These are phyloP conservation scores for Chaitophorus viminalis DNA, from an alignment of 2,888 invertebrate species.

Conservation along the genomic window DNA sequence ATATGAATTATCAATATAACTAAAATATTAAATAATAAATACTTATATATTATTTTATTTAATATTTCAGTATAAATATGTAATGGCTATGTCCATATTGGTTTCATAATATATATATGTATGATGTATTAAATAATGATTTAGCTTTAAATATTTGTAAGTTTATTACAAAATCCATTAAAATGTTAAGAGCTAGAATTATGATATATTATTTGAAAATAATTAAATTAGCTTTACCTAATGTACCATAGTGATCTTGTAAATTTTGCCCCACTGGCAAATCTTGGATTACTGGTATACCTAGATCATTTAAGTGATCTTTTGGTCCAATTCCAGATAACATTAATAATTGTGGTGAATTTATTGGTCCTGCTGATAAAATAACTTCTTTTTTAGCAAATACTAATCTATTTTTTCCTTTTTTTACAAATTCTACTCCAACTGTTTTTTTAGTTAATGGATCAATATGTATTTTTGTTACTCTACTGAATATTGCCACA, in stretches of 20 bases:
- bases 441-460: slow-evolving; percentile 67
- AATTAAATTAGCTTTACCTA: slow-evolving; percentile 66
- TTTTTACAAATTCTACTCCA: slow-evolving; percentile 69
- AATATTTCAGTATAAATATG: neutral
- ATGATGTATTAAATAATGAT: no score
- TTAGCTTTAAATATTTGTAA: no score
- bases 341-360: slow-evolving; percentile 79
- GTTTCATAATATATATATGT: no score
- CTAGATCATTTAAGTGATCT: slow-evolving; percentile 71
- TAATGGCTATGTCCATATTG: no score
- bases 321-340: slow-evolving; percentile 76
- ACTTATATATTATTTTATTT: neutral
- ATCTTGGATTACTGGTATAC: slow-evolving; percentile 73
- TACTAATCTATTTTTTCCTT: slow-evolving; percentile 66
- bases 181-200: no score
- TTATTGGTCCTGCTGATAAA: slow-evolving; percentile 79
- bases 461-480: slow-evolving; percentile 66
- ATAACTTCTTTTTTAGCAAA: slow-evolving; percentile 73
- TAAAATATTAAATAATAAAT: neutral
- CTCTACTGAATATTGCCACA: slow-evolving; percentile 66
- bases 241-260: slow-evolving; percentile 76
- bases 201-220: no score
- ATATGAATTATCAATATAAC: no score
- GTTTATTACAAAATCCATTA: no score
- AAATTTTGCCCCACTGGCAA: slow-evolving; percentile 76